These are phyloP conservation scores for Latrodectus hesperus DNA, from an alignment of 2,888 invertebrate genomes.

Conservation along the genomic window DNA sequence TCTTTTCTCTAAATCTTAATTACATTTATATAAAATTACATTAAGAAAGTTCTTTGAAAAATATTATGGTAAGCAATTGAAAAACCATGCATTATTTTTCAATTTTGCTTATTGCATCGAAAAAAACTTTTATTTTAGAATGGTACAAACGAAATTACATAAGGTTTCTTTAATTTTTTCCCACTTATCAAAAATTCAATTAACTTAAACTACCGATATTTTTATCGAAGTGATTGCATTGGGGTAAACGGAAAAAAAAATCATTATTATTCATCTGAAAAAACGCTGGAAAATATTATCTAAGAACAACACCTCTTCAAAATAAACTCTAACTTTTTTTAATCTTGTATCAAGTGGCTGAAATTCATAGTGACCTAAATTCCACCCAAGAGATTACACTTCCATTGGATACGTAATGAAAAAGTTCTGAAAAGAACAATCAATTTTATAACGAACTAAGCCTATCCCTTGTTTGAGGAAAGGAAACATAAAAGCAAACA, in stretches of 20 bases:
- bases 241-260: neutral
- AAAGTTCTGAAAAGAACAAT: constrained; percentile 26
- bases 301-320: neutral
- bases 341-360: constrained; percentile 7
- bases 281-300: no score
- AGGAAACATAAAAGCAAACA: constrained; percentile 36
- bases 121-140: no score
- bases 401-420: constrained; percentile 36
- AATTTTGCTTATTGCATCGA: no score
- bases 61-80: no score
- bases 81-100: no score
- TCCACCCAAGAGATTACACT: constrained; percentile 35
- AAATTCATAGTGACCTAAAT: constrained; percentile 26
- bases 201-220: constrained; percentile 32
- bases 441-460: constrained; percentile 13
- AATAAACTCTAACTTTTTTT: constrained; percentile 37
- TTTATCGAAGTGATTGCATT: constrained; percentile 13
- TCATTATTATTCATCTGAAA: no score
- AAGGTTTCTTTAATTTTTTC: constrained; percentile 12
- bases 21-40: no score
- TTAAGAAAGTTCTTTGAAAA: no score
- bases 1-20: no score
- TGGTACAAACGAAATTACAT: no score
- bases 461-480: neutral
- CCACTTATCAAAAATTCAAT: constrained; percentile 46